These are phyloP conservation scores for Mastomys coucha DNA, from an alignment of 2,113 vertebrate species.

Conservation along the genomic window DNA sequence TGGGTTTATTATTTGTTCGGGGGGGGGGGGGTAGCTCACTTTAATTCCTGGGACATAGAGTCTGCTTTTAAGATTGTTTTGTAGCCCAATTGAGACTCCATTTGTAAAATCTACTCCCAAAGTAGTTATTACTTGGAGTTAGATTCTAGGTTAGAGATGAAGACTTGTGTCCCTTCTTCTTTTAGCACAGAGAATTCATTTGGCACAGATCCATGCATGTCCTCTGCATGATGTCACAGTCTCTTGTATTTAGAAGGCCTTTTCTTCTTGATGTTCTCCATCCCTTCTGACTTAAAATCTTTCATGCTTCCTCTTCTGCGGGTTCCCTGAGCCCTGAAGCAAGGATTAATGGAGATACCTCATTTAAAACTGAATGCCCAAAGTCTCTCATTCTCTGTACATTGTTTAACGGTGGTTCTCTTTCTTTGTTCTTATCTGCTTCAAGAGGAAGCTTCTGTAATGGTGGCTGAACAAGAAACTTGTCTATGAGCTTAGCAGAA, in stretches of 20 bases:
- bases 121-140: not conserved
- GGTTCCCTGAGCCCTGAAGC: too few relatives aligned
- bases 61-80: not conserved
- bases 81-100: not conserved
- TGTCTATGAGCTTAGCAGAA: too few relatives aligned
- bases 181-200: not conserved
- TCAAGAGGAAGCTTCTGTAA: too few relatives aligned
- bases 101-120: not conserved
- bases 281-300: not conserved
- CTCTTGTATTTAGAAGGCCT: not conserved
- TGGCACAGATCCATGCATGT: not conserved
- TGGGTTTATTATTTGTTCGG: not conserved
- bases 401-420: too few relatives aligned
- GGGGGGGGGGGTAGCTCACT: not conserved
- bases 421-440: too few relatives aligned
- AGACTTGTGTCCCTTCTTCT: not conserved
- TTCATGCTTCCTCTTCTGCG: too few relatives aligned
- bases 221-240: not conserved
- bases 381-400: too few relatives aligned
- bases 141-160: not conserved
- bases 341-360: too few relatives aligned
- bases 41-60: not conserved
- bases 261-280: not conserved
- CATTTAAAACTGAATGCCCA: too few relatives aligned
- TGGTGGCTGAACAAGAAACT: too few relatives aligned